Conservation (phyloP, 1,140 invertebrate genomes). For the Drosophila pectinifera region DNA sequence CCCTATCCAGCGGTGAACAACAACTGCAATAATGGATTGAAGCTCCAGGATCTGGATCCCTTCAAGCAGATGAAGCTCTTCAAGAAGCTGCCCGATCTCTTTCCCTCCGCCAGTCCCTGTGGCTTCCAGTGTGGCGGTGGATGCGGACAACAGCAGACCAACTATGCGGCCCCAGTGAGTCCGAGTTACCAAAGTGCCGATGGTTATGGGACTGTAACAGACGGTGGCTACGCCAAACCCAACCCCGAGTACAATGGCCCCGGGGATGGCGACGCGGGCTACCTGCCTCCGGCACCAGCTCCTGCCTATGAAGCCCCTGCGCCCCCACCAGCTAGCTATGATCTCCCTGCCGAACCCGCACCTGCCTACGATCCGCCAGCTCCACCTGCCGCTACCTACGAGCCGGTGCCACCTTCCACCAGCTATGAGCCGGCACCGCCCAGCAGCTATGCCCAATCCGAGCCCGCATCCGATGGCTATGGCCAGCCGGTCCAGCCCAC, state of each 20-base stretch:
- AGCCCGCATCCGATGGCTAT: conserved; percentile 26
- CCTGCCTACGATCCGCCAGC: conserved; percentile 3
- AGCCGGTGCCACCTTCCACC: not conserved
- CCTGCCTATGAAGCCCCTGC: conserved; percentile 8
- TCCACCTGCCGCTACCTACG: conserved; percentile 9
- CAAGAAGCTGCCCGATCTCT: conserved; percentile 71
- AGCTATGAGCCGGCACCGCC: conserved; percentile 29
- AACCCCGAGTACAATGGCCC: conserved; percentile 58
- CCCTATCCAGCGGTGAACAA: not conserved
- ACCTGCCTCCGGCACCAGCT: conserved; percentile 30
- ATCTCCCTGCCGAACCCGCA: conserved; percentile 16
- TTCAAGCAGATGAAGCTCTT: conserved; percentile 69
- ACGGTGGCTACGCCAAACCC: conserved; percentile 35
- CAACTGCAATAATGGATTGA: conserved; percentile 53
- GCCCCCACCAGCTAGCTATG: conserved; percentile 18
- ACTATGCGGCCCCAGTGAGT: conserved; percentile 32
- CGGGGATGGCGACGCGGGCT: conserved; percentile 65
- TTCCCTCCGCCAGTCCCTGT: conserved; percentile 41
- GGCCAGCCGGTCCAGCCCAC: conserved; percentile 22
- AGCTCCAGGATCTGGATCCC: conserved; percentile 57
- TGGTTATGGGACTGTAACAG: conserved; percentile 1
- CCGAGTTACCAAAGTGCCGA: conserved; percentile 30
- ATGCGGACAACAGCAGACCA: conserved; percentile 27
- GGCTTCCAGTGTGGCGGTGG: conserved; percentile 23
- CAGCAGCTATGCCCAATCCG: conserved; percentile 20